Base-by-base conservation (phyloP, 2,888 invertebrate genomes). In the Agapetus fuscipes region DNA sequence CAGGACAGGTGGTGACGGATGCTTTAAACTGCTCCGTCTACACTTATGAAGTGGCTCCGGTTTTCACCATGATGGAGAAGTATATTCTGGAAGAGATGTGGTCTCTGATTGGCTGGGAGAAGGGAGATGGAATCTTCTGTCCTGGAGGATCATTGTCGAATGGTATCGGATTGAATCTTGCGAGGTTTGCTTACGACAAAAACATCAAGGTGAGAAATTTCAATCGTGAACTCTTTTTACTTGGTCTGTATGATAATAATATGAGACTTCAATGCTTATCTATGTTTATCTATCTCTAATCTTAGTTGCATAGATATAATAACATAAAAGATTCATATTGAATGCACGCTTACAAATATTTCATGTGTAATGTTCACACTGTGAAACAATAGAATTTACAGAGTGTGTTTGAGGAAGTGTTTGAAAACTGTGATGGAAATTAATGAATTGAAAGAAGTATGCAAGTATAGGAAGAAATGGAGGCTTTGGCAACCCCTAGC, bases 61-160 rank as follows among this genome's bases (percentile, higher is more conserved):
- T 73, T 17, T 69, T 73, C 50, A 68, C 69, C 4, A 51, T 73
- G 10, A 64, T 73, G 66, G 73, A 73, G 51, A 56, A 58, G 31
- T 55, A 58, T 28, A 52, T 73, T 11, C 59, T 72, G 27, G 52
- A 57, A 34, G 64, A 63, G 51, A 60, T 73, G 53, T 59, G 68
- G 37, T 54, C 56, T 30, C 60, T 72, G 56, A 58, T 71, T 39
- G 71, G 68, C 3, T 57, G 59, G 12, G 52, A 57, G 37, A 57
- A 58, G 54, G 64, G 61, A 2, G 70, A 71, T 46, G 71, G 72
- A 3, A 59, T 74, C 30, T 72, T 74, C 52, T 70, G 69, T 49
- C 73, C 73, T 2, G 73, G 76, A 17, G 76, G 76, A 2, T 72
- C 74, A 0, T 62, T 71, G 46, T 64, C 67, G n/a, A 76, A 76